These are phyloP conservation scores for Choreutis nemorana DNA, from an alignment of 2,888 invertebrate species.

Conservation along the genomic window DNA sequence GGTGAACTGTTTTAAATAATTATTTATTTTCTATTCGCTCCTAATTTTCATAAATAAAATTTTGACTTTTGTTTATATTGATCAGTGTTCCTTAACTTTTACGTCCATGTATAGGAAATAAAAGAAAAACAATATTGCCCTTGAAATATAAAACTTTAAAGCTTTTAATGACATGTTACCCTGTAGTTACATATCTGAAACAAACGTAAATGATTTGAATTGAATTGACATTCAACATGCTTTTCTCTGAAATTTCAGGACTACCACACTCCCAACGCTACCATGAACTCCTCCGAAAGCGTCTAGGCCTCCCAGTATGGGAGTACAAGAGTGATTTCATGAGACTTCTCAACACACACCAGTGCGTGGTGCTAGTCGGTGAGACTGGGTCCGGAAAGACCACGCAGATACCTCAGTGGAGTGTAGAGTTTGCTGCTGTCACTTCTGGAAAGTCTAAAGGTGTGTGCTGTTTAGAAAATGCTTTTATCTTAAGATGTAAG, in stretches of 20 bases:
- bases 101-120: too few species aligned
- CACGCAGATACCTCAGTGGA: conserved; percentile 93
- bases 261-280: conserved; percentile 89
- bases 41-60: too few species aligned
- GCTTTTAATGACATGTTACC: too few species aligned
- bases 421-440: conserved; percentile 47
- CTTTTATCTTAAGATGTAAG: neutral
- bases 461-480: neutral
- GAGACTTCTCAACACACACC: conserved; percentile 90
- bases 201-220: too few species aligned
- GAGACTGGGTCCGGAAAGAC: conserved; percentile 99
- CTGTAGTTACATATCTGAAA: too few species aligned
- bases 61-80: too few species aligned
- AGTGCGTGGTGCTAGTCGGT: conserved; percentile 95
- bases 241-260: conserved; percentile 48
- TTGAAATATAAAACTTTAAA: too few species aligned
- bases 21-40: neutral
- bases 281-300: conserved; percentile 86
- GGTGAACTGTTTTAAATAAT: too few species aligned
- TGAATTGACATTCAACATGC: too few species aligned
- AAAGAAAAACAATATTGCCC: too few species aligned
- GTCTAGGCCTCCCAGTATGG: conserved; percentile 95
- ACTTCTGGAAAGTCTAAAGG: conserved; percentile 40
- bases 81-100: too few species aligned
- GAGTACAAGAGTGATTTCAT: conserved; percentile 97